Evolutionary conservation across 1,140 invertebrate genomes (phyloP), one percentile per base, ranked within the genome.

Genomic region (Neodiprion lecontei): DNA sequence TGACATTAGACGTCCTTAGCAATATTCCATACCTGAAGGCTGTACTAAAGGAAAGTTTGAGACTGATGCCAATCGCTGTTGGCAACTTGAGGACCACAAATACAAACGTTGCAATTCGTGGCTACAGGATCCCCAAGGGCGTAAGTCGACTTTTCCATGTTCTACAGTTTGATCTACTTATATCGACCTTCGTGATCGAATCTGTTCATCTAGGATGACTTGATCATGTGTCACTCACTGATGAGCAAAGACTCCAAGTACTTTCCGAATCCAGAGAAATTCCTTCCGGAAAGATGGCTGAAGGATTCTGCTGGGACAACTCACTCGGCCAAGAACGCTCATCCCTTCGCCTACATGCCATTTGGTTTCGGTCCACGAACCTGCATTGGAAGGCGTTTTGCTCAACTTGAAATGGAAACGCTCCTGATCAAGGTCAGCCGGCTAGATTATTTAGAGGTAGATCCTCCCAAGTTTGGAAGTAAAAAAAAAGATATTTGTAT

Each of bases 11-110:
- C 7, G 85, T 84, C 11, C 83, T 94, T 49, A 85, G 88, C 48
- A 83, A 90, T 67, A 84, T 92, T 75, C 82, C 86, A 9, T 94
- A 92, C 77, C 79, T 94, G 3, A 92, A 91, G 83, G 92, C 92
- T 8, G 94, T 92, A 81, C 85, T 95, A 2, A 93, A 92, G 78
- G 93, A 95, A 89, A 88, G 91, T 2, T 88, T 94, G 53, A 87
- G 92, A 87, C 85, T 90, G 70, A 85, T 82, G 70, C 85, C 88
- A 1, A 88, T 89, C 11, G 84, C 87, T 9, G 86, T 89, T 48
- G 89, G 86, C 23, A 88, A 87, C 78, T 83, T 87, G 50, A 84
- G 89, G 80, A 88, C 86, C 72, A 83, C 90, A 78, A 78, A 74
- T 7, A 79, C 81, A 28, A 85, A 90, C 53, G 77, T 83, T 47